Evolutionary conservation across 2,888 invertebrate species (phyloP).

Genomic region (Macaria notata): DNA sequence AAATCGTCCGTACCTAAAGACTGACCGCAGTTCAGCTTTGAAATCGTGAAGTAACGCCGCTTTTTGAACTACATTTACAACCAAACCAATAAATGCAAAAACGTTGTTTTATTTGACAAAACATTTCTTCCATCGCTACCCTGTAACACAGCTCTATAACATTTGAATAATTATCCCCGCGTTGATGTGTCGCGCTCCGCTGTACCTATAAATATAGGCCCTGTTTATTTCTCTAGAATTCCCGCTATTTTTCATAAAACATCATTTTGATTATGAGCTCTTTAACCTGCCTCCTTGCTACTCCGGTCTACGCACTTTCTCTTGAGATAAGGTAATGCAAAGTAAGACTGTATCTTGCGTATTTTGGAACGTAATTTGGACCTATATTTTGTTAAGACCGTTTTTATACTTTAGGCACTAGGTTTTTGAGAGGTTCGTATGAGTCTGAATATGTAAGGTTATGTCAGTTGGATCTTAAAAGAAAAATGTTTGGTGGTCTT

Average conservation of each 20-base stretch:
- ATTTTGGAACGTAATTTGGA: constrained; percentile 1
- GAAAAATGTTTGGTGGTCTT: no score
- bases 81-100: no score
- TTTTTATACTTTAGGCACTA: no score
- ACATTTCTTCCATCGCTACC: constrained; percentile 38
- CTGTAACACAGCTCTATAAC: constrained; percentile 64
- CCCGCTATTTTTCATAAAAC: constrained; percentile 36
- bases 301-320: constrained; percentile 13
- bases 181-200: constrained; percentile 64
- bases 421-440: no score
- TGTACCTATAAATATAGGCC: constrained; percentile 40
- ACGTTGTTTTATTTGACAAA: no score
- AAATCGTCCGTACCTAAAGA: no score
- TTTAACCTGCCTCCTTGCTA: constrained; percentile 25
- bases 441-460: no score
- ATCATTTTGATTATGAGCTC: constrained; percentile 29
- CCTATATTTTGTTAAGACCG: no score
- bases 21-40: no score
- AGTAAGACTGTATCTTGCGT: constrained; percentile 14
- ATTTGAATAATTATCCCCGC: constrained; percentile 73
- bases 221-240: constrained; percentile 32
- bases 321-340: constrained; percentile 25
- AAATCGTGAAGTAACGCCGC: no score
- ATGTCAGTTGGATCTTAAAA: no score
- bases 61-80: no score